phyloP scores from a whole-genome alignment of 2,797 vertebrate species.

The Pygocentrus nattereri region DNA sequence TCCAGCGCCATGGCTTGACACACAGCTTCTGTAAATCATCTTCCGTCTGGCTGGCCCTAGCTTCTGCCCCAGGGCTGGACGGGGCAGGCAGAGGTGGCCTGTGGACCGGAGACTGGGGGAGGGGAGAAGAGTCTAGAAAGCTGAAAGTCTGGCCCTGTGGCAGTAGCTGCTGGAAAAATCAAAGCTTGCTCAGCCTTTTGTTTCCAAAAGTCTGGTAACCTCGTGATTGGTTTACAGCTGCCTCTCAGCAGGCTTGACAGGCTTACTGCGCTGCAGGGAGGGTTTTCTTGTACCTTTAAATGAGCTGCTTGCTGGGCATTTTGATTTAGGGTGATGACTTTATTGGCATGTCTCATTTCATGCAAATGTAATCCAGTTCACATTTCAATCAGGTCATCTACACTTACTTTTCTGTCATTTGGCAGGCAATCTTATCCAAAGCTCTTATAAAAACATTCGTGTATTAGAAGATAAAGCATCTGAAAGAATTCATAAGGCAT shows the following conservation, averaged over 20 bases:
- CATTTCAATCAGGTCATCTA: background rate
- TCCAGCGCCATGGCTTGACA: slow-evolving; percentile 60
- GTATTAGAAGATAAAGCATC: background rate
- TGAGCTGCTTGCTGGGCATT: slow-evolving; percentile 1
- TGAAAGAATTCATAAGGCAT: no score
- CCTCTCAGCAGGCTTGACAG: slow-evolving; percentile 19
- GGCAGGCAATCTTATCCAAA: background rate
- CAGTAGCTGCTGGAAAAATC: slow-evolving; percentile 48
- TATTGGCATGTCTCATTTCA: background rate
- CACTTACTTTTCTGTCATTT: background rate
- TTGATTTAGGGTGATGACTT: background rate
- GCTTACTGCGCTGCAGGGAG: background rate
- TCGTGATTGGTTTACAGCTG: slow-evolving; percentile 33
- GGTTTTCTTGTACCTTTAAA: background rate
- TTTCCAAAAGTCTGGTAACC: slow-evolving; percentile 47
- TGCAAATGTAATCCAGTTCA: background rate
- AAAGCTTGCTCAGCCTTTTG: slow-evolving; percentile 46
- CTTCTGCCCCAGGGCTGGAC: slow-evolving; percentile 68
- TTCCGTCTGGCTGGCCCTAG: slow-evolving; percentile 68
- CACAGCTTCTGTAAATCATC: slow-evolving; percentile 76
- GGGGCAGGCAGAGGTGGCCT: slow-evolving; percentile 59
- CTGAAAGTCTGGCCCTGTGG: slow-evolving; percentile 28
- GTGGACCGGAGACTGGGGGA: slow-evolving; percentile 60
- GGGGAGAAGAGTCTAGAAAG: slow-evolving; percentile 17
- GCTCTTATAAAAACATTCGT: background rate